These are phyloP conservation scores for Steinernema khuongi DNA, from an alignment of 1,140 invertebrate species.

Conservation along the genomic window DNA sequence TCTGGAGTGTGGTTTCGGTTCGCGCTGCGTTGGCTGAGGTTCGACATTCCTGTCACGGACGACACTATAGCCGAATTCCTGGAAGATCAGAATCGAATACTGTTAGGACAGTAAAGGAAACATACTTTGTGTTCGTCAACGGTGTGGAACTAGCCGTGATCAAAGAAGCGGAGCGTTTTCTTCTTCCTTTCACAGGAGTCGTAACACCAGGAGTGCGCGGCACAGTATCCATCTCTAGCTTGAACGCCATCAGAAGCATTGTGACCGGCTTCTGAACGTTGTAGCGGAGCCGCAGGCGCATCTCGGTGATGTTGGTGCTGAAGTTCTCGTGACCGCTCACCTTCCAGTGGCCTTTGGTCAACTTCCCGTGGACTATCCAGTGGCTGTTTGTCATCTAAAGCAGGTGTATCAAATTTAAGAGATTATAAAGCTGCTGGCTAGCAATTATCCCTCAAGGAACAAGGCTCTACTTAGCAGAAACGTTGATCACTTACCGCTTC, in stretches of 20 bases:
- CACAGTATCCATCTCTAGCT: neutral
- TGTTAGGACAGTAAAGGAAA: neutral
- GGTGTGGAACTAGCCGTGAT: neutral
- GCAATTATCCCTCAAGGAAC: neutral
- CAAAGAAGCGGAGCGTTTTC: neutral
- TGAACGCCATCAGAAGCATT: neutral
- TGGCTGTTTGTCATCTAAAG: neutral
- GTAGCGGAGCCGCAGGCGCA: neutral
- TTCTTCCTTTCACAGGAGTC: neutral
- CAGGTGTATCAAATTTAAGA: too few relatives aligned
- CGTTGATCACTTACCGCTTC: neutral
- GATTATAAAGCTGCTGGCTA: neutral
- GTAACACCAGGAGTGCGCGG: neutral
- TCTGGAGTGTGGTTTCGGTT: neutral
- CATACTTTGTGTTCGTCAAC: neutral
- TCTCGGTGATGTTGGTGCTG: neutral
- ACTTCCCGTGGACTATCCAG: neutral
- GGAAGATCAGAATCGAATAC: too few relatives aligned
- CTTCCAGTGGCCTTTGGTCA: neutral
- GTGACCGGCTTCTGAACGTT: neutral
- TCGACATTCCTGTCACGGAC: neutral
- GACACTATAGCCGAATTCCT: neutral
- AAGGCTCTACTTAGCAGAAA: too few relatives aligned
- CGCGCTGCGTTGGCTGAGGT: neutral
- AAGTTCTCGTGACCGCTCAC: neutral